phyloP scores from a whole-genome alignment of 2,888 invertebrate genomes.

The Rhyacophila evoluta region DNA sequence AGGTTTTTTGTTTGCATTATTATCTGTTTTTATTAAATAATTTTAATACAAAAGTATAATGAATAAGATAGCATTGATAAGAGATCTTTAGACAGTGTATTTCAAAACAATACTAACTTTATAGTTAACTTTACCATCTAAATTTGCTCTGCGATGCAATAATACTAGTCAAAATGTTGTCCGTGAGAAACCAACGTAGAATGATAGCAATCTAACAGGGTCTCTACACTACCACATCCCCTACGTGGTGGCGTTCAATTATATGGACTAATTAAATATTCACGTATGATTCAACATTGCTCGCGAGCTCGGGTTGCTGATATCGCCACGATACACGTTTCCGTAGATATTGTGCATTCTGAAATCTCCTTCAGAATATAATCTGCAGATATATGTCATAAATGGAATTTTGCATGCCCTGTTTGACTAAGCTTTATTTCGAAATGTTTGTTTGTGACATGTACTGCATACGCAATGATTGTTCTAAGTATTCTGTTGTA shows the following conservation, averaged over 20 bases:
- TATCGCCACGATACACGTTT: neutral
- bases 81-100: too few relatives aligned
- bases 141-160: too few relatives aligned
- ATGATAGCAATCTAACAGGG: neutral
- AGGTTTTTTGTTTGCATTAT: too few relatives aligned
- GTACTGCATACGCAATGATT: neutral
- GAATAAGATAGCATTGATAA: too few relatives aligned
- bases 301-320: constrained; percentile 29
- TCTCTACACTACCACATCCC: neutral
- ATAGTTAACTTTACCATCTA: too few relatives aligned
- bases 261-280: constrained; percentile 49
- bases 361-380: neutral
- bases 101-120: too few relatives aligned
- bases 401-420: neutral
- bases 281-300: constrained; percentile 46
- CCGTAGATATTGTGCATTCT: neutral
- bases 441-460: neutral
- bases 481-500: too few relatives aligned
- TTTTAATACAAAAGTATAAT: too few relatives aligned
- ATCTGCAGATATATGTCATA: neutral
- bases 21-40: too few relatives aligned
- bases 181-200: neutral
- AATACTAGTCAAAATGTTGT: neutral
- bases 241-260: constrained; percentile 45
- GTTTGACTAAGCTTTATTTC: neutral